Evolutionary conservation across 1,140 invertebrate genomes (phyloP).

Genomic region (Macrosteles quadrilineatus): DNA sequence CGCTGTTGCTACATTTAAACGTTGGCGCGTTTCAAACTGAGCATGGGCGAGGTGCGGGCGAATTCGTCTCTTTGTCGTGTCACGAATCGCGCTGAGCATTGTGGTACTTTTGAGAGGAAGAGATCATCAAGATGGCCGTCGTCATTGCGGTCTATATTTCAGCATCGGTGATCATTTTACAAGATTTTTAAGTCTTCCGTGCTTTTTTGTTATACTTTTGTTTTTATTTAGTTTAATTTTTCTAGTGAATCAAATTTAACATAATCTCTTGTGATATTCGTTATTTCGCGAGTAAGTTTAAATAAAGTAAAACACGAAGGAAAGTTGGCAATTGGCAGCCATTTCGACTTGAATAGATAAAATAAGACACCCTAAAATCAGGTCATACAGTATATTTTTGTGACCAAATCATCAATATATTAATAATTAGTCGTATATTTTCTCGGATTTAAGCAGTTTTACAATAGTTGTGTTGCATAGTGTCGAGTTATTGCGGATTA

Average conservation of each 20-base stretch:
- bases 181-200: not conserved
- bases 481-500: too few species aligned
- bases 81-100: conserved; percentile 34
- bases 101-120: conserved; percentile 28
- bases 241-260: too few species aligned
- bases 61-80: conserved; percentile 31
- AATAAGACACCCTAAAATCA: not conserved
- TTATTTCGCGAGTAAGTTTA: not conserved
- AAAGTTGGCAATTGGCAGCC: conserved; percentile 34
- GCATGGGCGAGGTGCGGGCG: conserved; percentile 27
- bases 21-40: conserved; percentile 26
- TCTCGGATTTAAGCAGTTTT: too few species aligned
- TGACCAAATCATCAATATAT: too few species aligned
- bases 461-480: too few species aligned
- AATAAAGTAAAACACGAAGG: conserved; percentile 10
- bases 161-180: not conserved
- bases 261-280: too few species aligned
- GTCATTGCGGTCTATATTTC: conserved; percentile 28
- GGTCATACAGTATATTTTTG: too few species aligned
- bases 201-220: not conserved
- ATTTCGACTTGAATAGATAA: not conserved
- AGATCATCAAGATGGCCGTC: conserved; percentile 33
- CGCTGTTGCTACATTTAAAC: not conserved
- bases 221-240: not conserved
- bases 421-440: too few species aligned